Evolutionary conservation across 2,888 invertebrate species (phyloP), one percentile per base, ranked within the genome.

Genomic region (Glaucopsyche alexis): DNA sequence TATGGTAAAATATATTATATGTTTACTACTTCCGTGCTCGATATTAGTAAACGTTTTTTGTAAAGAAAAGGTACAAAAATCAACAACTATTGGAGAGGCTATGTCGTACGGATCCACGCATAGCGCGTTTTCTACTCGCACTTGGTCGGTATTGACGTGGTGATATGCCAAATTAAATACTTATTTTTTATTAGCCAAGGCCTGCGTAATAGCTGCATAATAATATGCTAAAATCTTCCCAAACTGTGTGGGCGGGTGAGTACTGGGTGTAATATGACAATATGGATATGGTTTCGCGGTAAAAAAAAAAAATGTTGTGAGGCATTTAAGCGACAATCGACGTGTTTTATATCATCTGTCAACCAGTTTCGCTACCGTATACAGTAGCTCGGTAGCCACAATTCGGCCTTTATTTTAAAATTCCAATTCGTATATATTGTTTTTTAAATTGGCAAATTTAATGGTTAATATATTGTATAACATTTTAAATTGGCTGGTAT

Each of bases 281-380:
- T 67, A 67, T 47, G 47, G 11, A 16, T 47, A 67, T 47, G 67
- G 67, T 67, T 67, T 67, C 67, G 67, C 67, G 67, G 67, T 67
- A 19, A 19, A 45, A 19, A 45, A 45, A 67, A 67, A 42, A 67
- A 67, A 67, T 16, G 67, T 47, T 67, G 67, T 67, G 14, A 67
- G 47, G 67, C 45, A 67, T 47, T 67, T 19, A 67, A 67, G 45
- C 11, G 65, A 66, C 42, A 66, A 47, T 16, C 19, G 55, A 55
- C 55, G 9, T 66, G 42, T 67, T 67, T 67, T 19, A 47, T 67
- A 67, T 67, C 19, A 55, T 66, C 67, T 45, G 67, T 67, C 67
- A 67, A 67, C 67, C 67, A 67, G 67, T 67, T 67, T 45, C 45
- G 47, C 47, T 67, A 47, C 67, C 45, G 47, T 67, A 45, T 45